Evolutionary conservation across 2,888 invertebrate genomes (phyloP), one percentile per base, ranked within the genome.

Genomic region (Sphaerophoria taeniata): DNA sequence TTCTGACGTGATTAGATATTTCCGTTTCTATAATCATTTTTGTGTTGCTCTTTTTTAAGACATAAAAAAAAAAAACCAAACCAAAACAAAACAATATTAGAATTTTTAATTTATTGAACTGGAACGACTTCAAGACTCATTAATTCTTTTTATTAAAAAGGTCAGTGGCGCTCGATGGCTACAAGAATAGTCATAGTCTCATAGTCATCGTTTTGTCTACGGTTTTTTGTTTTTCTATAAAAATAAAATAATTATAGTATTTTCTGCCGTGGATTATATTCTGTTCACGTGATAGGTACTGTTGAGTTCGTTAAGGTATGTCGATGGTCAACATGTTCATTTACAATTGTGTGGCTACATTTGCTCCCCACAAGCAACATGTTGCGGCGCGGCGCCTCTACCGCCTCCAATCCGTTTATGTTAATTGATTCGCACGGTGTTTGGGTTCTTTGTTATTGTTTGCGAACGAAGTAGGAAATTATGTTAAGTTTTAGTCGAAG

Each of bases 111-210:
- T 69, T 45, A 60, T 76, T 76, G 69, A 69, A 76, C 60, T 53
- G 49, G 58, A 75, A 67, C 47, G 47, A 33, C 14, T 43, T 60
- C 43, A 75, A 76, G 58, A 14, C 69, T 69, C 56, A 60, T 53
- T 76, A 76, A 76, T 51, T 75, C 49, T 67, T 61, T 36, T 49
- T 61, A 73, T 67, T 67, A 45, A 79, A 61, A 79, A 79, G 73
- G 79, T 79, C 79, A 79, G 67, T 79, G 79, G 73, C 73, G 79
- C 73, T 67, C 12, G 51, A 31, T 43, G 36, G 39, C 0, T 39
- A 58, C 16, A 12, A 58, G 12, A 60, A 60, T 24, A 14, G 47
- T 12, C 47, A 47, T 47, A 39, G 9, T 39, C 36, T n/a, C n/a
- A 36, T 39, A 58, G 14, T 3, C n/a, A 36, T 24, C 43, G 11